Evolutionary conservation across 2,797 vertebrate genomes (phyloP), one percentile per base, ranked within the genome.

Genomic region (Dendrocincla fuliginosa): DNA sequence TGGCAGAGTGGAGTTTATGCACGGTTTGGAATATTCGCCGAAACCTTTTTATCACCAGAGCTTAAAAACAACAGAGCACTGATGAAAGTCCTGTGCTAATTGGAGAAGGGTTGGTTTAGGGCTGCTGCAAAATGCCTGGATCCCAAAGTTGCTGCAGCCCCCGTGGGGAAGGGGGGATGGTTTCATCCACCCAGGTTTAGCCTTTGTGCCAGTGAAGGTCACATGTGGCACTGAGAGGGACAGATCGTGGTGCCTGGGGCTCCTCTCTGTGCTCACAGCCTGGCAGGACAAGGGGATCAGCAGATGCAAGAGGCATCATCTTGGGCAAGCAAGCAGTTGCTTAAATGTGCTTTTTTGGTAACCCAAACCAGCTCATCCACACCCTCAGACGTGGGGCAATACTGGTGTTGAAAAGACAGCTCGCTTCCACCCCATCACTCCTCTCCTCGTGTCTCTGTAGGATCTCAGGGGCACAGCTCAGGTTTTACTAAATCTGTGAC

Each of bases 1-100:
- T 95, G 93, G 94, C 79, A 23, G 73, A 60, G 61, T 20, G 65
- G 6, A 37, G 83, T 93, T 91, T 90, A 10, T 24, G 79, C 7
- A 65, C 0, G 2, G 35, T 64, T 86, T 39, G 79, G 85, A 90
- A 61, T 5, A 12, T 47, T 86, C 65, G 2, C 61, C n/a, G 82
- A 4, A 78, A 46, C 19, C 42, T 90, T 61, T 61, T 90, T 92
- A 60, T 93, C 70, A 0, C 61, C 13, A 3, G 56, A 22, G 73
- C 70, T 83, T 65, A 32, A 81, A 86, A 94, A 83, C 83, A 90
- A 24, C 85, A 41, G n/a, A 64, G 79, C 0, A 0, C 57, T 81
- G 91, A 49, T 75, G 82, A 68, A 64, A 71, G 49, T 0, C 71
- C 60, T 20, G 44, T 1, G 6, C 88, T 90, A 20, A 42, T 41